Percentiles rank a stretch among this genome's conserved stretches.
These are phyloP conservation scores for Channa striata DNA, from an alignment of 2,797 vertebrate genomes.

Conservation along the genomic window DNA sequence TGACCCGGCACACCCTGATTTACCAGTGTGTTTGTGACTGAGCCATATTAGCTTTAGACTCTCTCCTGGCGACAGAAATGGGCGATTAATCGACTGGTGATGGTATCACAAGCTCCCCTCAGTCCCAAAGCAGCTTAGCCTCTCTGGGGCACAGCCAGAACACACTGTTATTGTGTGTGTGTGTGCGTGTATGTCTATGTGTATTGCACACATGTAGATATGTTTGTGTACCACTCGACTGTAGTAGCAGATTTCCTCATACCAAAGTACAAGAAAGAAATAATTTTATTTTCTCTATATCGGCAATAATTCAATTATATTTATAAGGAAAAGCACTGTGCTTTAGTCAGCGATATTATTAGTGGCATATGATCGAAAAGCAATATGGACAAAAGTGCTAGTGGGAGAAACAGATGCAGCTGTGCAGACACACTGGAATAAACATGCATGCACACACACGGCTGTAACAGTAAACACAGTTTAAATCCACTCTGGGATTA, in stretches of 20 bases:
- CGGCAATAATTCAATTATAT: constrained; percentile 33
- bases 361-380: constrained; percentile 52
- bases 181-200: constrained; percentile 5
- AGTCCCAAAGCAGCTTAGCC: constrained; percentile 76
- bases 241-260: constrained; percentile 21
- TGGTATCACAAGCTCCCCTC: constrained; percentile 65
- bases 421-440: constrained; percentile 60
- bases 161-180: constrained; percentile 56
- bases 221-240: constrained; percentile 38
- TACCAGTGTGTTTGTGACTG: constrained; percentile 39
- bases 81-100: constrained; percentile 77
- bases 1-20: constrained; percentile 46
- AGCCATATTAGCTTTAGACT: constrained; percentile 66
- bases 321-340: constrained; percentile 20
- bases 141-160: constrained; percentile 54
- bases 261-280: constrained; percentile 32
- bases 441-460: constrained; percentile 42
- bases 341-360: constrained; percentile 39
- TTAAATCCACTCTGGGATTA: constrained; percentile 81
- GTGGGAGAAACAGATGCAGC: constrained; percentile 68
- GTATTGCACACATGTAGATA: constrained; percentile 41
- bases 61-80: constrained; percentile 66
- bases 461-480: constrained; percentile 74
- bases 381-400: constrained; percentile 48
- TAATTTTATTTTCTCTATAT: constrained; percentile 27